Percentiles rank a stretch among this genome's conserved stretches.
Conservation (phyloP, 2,797 vertebrate genomes). For the Nyctibius grandis region DNA sequence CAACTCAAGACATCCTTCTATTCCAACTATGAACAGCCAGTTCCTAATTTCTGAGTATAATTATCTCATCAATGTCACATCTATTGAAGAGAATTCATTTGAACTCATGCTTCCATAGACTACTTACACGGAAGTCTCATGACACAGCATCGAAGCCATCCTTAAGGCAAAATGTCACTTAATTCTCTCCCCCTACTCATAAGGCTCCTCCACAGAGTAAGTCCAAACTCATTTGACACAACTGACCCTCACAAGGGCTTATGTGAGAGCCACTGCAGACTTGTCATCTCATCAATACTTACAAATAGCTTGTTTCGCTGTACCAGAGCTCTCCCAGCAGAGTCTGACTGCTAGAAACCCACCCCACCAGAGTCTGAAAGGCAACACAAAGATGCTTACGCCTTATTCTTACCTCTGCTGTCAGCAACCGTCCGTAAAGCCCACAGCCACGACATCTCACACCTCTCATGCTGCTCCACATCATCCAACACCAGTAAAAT, state of each 20-base stretch:
- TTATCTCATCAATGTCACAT: not conserved
- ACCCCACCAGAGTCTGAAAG: not conserved
- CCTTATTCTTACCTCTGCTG: not conserved
- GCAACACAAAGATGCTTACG: not conserved
- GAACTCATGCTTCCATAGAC: not conserved
- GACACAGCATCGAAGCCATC: not conserved
- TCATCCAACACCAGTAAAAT: slow-evolving; percentile 32
- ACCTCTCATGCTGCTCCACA: not conserved
- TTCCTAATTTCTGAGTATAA: not conserved
- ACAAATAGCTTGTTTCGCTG: not conserved
- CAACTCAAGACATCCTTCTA: not conserved
- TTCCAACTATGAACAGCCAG: not conserved
- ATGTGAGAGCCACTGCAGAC: not conserved
- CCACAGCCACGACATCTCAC: not conserved
- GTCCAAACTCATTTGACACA: not conserved
- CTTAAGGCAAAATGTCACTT: not conserved
- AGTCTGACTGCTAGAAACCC: not conserved
- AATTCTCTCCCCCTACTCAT: not conserved
- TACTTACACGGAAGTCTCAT: not conserved
- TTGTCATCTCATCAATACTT: not conserved
- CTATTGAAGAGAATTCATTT: not conserved
- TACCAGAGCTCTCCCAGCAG: not conserved
- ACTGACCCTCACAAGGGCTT: not conserved
- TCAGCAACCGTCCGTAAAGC: not conserved
- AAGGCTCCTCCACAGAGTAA: not conserved